Evolutionary conservation across 2,113 vertebrate genomes (phyloP), one percentile per base, ranked within the genome.

Genomic region (Rhodinocichla rosea): DNA sequence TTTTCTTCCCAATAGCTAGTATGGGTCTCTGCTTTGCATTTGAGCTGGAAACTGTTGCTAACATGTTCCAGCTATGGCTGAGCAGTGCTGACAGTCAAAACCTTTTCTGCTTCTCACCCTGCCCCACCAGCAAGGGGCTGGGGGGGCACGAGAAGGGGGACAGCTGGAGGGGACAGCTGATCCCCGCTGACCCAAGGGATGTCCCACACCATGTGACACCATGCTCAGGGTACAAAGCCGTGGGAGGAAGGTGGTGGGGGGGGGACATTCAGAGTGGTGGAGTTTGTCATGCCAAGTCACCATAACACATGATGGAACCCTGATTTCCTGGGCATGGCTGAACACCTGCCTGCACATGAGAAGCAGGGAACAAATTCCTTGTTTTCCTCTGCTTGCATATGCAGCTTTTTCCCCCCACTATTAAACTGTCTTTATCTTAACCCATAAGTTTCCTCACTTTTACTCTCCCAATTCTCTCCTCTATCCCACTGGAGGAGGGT

Each of bases 191-290:
- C 30, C 39, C 63, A 23, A 62, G 32, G 30, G 40, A 63, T 32
- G 35, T 23, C 40, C 56, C 63, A 42, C 40, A 49, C 30, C 17
- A 2, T 47, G 47, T 21, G 28, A 24, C 26, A 60, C 40, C 45
- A 18, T 3, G 24, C n/a, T 53, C 28, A 32, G n/a, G 5, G 62
- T 4, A 35, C 17, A 49, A 12, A 76, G 9, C n/a, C 18, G 20
- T 20, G 33, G 19, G 45, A 67, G 39, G 39, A 59, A 67, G 52
- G 44, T 11, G 44, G 22, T 0, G 5, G 11, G 10, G 13, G 10
- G 13, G 14, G 12, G 7, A 53, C 2, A 2, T n/a, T 40, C 1
- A 1, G 7, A 21, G 28, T 2, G 4, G 23, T 33, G 39, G 44
- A 28, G 23, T 37, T 52, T 45, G 44, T 39, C 37, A 39, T 30